Evolutionary conservation across 2,797 vertebrate genomes (phyloP), one percentile per base, ranked within the genome.

Genomic region (Hemitrygon akajei): DNA sequence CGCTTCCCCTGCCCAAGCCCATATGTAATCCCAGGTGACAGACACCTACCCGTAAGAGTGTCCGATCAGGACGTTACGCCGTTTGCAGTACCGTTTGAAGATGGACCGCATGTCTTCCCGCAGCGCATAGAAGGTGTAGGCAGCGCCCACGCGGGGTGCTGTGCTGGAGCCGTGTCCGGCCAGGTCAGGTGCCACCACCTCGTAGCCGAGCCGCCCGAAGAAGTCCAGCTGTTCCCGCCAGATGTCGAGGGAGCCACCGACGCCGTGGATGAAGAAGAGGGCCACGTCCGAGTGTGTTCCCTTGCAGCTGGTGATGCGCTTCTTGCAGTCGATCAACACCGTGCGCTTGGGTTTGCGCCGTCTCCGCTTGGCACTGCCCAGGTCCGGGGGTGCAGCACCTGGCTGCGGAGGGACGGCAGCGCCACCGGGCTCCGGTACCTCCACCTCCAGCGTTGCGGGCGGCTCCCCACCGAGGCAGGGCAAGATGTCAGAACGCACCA

Each of bases 191-290:
- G 98, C 98, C 58, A 99, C 98, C 95, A 99, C 98, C 95, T 99
- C 98, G 0, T 99, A 99, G 7, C 98, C 99, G 94, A 99, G 95
- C 60, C 97, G 96, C 93, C 97, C 97, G 79, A 99, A 99, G 95
- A 99, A 99, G 94, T 98, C 98, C 96, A 99, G 95, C 96, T 99
- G 99, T 95, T 98, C 98, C 95, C 97, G 97, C 99, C 99, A 99
- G 96, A 99, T 99, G 95, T 99, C 98, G 95, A 99, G 95, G 0
- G 99, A 99, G 60, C 99, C 98, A 0, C 99, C 98, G 0, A 99
- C 99, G 0, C 99, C 98, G 0, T 99, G 99, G 95, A 99, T 97
- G 94, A 99, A 99, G 95, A 99, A 99, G 0, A 99, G 96, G 0
- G 98, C 98, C 76, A 99, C 98, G 0, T 99, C 99, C 0, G 96